Evolutionary conservation across 1,140 invertebrate genomes (phyloP), one percentile per base, ranked within the genome.

Genomic region (Zaprionus africanus): DNA sequence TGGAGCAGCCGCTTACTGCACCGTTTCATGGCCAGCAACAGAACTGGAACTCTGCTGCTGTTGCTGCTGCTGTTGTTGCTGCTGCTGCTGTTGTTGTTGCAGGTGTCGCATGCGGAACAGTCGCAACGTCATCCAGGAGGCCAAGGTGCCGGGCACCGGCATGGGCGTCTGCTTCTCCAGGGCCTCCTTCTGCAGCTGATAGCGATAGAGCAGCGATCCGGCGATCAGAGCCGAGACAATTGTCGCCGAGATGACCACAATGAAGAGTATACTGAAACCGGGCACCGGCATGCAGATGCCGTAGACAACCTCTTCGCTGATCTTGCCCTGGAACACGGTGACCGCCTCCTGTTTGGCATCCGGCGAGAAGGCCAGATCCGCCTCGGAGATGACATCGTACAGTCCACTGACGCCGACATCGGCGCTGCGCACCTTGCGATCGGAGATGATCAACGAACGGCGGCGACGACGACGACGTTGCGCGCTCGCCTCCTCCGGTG

Each of bases 311-410:
- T 97, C 97, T 91, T 97, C 96, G 41, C 96, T 94, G 91, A 97
- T 97, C 86, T 96, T 94, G 26, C 97, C 97, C 92, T 97, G 96
- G 92, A 98, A 98, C 0, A 97, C 96, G 9, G 96, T 97, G 1
- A 97, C 97, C 0, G 96, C 95, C 92, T 97, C 96, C 17, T 95
- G 94, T 43, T 95, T 95, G 22, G 94, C 94, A 75, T 97, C 96
- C 0, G 97, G 96, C 79, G 96, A 97, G 92, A 98, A 98, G n/a
- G 97, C 97, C 22, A 98, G 93, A 92, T 98, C 98, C 12, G 97
- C 96, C 92, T 98, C 97, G 4, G 97, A 97, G 28, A 98, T 97
- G n/a, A 98, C 97, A 77, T 98, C 96, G 92, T 97, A 98, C 43
- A 97, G 94, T 2, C 97, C 97, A 76, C 95, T 96, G 17, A 98